Percentiles rank a stretch among this genome's conserved stretches.
Evolutionary conservation across 2,888 invertebrate species (phyloP).

Genomic region (Watsonalla cultraria): DNA sequence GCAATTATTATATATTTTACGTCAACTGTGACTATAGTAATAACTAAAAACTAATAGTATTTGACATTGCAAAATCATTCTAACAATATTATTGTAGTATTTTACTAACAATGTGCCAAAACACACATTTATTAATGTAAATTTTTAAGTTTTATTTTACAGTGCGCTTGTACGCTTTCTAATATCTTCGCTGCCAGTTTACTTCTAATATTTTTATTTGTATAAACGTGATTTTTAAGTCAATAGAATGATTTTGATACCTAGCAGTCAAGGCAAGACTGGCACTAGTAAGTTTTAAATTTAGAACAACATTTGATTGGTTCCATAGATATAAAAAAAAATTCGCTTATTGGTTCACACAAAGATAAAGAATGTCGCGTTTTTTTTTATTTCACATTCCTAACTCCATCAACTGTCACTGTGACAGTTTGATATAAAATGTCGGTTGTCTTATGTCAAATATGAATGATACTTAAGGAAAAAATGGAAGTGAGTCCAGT

Average conservation of each 20-base stretch:
- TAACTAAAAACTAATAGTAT: too few relatives aligned
- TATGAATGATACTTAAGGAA: not conserved
- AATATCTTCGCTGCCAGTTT: slow-evolving; percentile 17
- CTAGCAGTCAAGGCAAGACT: slow-evolving; percentile 68
- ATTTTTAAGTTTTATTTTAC: not conserved
- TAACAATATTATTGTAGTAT: slow-evolving; percentile 7
- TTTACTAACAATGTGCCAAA: slow-evolving; percentile 59
- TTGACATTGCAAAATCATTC: not conserved
- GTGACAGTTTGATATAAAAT: too few relatives aligned
- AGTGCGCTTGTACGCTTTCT: slow-evolving; percentile 13
- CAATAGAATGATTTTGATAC: slow-evolving; percentile 33
- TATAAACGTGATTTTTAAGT: slow-evolving; percentile 28
- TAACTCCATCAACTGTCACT: too few relatives aligned
- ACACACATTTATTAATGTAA: slow-evolving; percentile 16
- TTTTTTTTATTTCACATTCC: too few relatives aligned
- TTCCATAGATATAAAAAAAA: too few relatives aligned
- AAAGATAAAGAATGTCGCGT: too few relatives aligned
- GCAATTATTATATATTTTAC: too few relatives aligned
- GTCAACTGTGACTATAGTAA: too few relatives aligned
- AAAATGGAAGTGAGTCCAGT: too few relatives aligned
- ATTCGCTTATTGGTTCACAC: too few relatives aligned
- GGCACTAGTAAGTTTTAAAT: slow-evolving; percentile 6
- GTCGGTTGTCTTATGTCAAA: slow-evolving; percentile 1
- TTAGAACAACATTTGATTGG: too few relatives aligned
- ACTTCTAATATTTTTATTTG: slow-evolving; percentile 28